A percentile compares a stretch with the other conserved stretches of the same genome.
These are phyloP conservation scores for Crenichthys baileyi DNA, from an alignment of 2,797 vertebrate genomes.

Conservation along the genomic window DNA sequence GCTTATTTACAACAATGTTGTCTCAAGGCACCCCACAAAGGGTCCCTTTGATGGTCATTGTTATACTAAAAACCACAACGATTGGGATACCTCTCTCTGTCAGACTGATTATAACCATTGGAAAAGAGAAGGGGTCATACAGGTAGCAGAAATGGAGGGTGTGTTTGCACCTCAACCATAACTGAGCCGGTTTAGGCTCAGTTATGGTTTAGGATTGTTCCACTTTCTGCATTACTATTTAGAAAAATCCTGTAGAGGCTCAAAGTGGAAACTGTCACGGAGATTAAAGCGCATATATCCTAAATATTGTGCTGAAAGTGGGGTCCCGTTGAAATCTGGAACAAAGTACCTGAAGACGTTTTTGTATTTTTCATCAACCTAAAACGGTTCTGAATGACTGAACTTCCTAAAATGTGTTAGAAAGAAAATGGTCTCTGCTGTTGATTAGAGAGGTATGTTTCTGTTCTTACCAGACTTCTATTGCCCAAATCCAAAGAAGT, in stretches of 20 bases:
- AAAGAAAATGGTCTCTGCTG: constrained; percentile 13
- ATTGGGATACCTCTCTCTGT: too few species aligned
- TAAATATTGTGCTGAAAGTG: constrained; percentile 28
- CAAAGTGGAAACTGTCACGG: constrained; percentile 4
- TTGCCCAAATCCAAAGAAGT: neutral
- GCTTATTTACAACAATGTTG: too few species aligned
- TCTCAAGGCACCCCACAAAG: too few species aligned
- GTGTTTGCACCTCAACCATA: too few species aligned
- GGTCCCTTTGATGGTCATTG: too few species aligned
- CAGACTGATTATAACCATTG: too few species aligned
- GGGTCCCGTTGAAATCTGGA: neutral
- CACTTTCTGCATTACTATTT: constrained; percentile 21
- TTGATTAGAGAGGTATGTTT: neutral
- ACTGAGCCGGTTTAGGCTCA: too few species aligned
- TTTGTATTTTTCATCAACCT: constrained; percentile 12
- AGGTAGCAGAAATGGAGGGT: too few species aligned
- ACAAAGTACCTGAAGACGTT: constrained; percentile 22
- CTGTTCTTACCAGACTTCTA: constrained; percentile 27
- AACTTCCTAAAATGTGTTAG: constrained; percentile 3
- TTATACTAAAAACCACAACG: too few species aligned
- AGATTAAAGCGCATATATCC: constrained; percentile 21
- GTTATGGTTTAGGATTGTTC: too few species aligned
- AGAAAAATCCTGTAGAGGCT: constrained; percentile 9
- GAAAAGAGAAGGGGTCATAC: too few species aligned
- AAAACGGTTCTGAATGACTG: constrained; percentile 23